Evolutionary conservation across 35 echinoderm and acorn worm genomes (phyloP).

Genomic region (Strongylocentrotus purpuratus): DNA sequence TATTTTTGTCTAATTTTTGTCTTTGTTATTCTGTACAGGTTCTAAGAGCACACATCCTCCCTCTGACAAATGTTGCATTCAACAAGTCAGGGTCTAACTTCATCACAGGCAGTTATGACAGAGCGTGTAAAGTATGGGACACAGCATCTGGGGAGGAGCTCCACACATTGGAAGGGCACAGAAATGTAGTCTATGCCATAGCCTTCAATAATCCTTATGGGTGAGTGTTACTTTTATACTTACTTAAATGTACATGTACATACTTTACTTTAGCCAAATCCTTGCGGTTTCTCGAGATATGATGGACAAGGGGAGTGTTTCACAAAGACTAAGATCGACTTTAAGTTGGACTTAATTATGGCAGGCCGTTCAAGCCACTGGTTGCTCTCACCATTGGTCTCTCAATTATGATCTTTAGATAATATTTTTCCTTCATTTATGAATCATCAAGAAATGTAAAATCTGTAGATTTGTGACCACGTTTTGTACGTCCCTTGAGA

Average conservation of each 20-base stretch:
- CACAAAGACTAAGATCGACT: too few species aligned
- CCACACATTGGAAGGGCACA: slow-evolving; percentile 96
- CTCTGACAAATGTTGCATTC: slow-evolving; percentile 98
- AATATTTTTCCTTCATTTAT: too few species aligned
- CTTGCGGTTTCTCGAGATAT: too few species aligned
- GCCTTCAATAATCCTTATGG: slow-evolving; percentile 99
- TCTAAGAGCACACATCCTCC: slow-evolving; percentile 91
- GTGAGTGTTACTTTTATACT: slow-evolving; percentile 51
- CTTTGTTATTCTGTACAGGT: slow-evolving; percentile 54
- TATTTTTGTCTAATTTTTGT: background rate
- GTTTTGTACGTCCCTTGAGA: too few species aligned
- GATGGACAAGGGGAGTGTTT: too few species aligned
- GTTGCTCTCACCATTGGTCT: too few species aligned
- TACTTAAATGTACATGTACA: background rate
- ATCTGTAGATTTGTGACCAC: too few species aligned
- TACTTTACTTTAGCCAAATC: too few species aligned
- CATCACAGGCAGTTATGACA: slow-evolving; percentile 98
- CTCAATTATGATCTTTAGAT: too few species aligned
- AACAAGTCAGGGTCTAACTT: slow-evolving; percentile 98
- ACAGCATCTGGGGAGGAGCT: slow-evolving; percentile 96
- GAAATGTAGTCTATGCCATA: slow-evolving; percentile 99
- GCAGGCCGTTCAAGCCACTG: too few species aligned
- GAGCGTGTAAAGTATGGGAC: slow-evolving; percentile 98
- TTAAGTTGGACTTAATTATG: too few species aligned
- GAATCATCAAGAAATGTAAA: too few species aligned